Conservation (phyloP, 1,140 invertebrate species). For the Heliconius hewitsoni region DNA sequence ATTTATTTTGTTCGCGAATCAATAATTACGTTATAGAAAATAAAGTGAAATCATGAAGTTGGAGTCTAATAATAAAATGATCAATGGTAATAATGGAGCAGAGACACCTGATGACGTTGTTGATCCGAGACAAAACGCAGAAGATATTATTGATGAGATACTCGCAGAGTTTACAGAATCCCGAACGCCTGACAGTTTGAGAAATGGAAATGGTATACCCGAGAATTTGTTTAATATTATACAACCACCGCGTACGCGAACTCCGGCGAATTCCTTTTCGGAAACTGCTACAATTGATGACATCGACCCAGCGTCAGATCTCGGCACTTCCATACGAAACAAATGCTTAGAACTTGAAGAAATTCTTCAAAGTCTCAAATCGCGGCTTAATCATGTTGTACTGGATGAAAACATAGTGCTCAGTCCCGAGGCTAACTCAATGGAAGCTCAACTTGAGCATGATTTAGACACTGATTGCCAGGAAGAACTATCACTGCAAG, state of each 20-base stretch:
- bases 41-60: slow-evolving; percentile 64
- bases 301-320: slow-evolving; percentile 76
- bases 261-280: slow-evolving; percentile 68
- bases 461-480: slow-evolving; percentile 77
- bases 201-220: slow-evolving; percentile 60
- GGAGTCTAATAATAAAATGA: slow-evolving; percentile 76
- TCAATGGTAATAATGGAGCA: slow-evolving; percentile 64
- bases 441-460: slow-evolving; percentile 76
- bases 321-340: slow-evolving; percentile 76
- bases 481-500: slow-evolving; percentile 73
- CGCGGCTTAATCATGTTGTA: slow-evolving; percentile 77
- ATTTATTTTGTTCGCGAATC: slow-evolving; percentile 72
- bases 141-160: slow-evolving; percentile 76
- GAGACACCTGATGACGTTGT: slow-evolving; percentile 68
- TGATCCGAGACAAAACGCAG: slow-evolving; percentile 71
- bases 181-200: slow-evolving; percentile 56
- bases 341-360: slow-evolving; percentile 80
- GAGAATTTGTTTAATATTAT: slow-evolving; percentile 71
- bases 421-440: slow-evolving; percentile 75
- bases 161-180: slow-evolving; percentile 74
- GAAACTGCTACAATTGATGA: slow-evolving; percentile 73
- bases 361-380: slow-evolving; percentile 78
- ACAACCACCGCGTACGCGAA: slow-evolving; percentile 70
- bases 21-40: slow-evolving; percentile 48
- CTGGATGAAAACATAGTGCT: slow-evolving; percentile 77